phyloP scores from a whole-genome alignment of 2,113 vertebrate species.

The Setophaga coronata region DNA sequence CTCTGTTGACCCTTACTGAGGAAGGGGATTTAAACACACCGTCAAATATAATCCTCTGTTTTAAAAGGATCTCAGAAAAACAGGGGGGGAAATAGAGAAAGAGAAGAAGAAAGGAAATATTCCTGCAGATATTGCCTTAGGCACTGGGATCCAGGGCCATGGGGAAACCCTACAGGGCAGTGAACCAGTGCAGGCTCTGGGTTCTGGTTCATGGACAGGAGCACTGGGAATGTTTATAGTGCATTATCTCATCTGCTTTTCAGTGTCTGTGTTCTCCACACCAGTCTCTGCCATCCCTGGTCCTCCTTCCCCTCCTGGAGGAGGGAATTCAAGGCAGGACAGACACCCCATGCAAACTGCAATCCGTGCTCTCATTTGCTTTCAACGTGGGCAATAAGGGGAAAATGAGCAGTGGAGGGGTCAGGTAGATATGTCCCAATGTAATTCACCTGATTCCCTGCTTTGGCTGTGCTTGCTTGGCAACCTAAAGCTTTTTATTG shows the following conservation, averaged over 20 bases:
- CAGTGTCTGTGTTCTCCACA: background rate
- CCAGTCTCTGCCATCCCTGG: background rate
- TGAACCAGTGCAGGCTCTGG: conserved; percentile 11
- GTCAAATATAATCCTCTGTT: background rate
- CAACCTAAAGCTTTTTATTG: background rate
- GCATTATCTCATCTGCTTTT: background rate
- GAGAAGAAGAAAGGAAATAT: background rate
- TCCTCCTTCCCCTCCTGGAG: background rate
- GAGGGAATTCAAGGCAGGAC: background rate
- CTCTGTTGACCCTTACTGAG: background rate
- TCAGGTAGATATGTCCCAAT: background rate
- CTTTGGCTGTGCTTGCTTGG: background rate
- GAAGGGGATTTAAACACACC: background rate
- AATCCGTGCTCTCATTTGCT: background rate
- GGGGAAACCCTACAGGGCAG: conserved; percentile 3
- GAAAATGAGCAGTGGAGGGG: background rate
- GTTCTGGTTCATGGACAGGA: background rate
- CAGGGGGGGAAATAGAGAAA: accelerated
- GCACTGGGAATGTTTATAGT: background rate
- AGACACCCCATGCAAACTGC: background rate
- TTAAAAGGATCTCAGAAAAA: background rate
- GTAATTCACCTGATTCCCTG: background rate
- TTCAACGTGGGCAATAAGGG: background rate
- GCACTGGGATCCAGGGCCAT: background rate
- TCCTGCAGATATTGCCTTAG: background rate